A percentile compares a stretch with the other conserved stretches of the same genome.
These are phyloP conservation scores for Invenusta paracnida DNA, from an alignment of 2,888 invertebrate species.

Conservation along the genomic window DNA sequence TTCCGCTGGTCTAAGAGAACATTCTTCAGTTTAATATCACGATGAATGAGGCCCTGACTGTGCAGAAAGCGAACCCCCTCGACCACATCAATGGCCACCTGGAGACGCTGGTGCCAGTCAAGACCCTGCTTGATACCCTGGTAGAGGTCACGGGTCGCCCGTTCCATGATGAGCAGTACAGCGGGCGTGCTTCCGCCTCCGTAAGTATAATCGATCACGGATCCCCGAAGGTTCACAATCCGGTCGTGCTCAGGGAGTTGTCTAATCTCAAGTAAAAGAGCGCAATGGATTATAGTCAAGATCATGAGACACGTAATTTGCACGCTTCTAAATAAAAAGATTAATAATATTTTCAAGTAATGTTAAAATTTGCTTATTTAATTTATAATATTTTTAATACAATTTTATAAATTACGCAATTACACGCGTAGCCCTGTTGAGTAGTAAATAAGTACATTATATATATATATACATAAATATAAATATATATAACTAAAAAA, in stretches of 20 bases:
- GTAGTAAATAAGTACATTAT: too few relatives aligned
- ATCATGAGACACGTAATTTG: not conserved
- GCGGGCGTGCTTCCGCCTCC: constrained; percentile 68
- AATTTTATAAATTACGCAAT: too few relatives aligned
- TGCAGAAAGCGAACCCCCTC: constrained; percentile 82
- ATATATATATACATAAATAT: too few relatives aligned
- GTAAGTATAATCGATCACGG: constrained; percentile 74
- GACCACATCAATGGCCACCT: constrained; percentile 74
- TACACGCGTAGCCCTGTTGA: too few relatives aligned
- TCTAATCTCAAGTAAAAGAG: constrained; percentile 63
- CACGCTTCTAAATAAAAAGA: not conserved
- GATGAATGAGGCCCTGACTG: constrained; percentile 78
- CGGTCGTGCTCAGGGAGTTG: constrained; percentile 76
- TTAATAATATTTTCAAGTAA: not conserved
- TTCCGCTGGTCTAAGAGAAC: constrained; percentile 72
- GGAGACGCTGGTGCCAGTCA: constrained; percentile 60
- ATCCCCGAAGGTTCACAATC: constrained; percentile 68
- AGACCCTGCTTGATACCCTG: constrained; percentile 71
- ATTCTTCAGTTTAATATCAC: constrained; percentile 83
- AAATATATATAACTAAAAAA: too few relatives aligned
- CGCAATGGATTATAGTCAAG: not conserved
- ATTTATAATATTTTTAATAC: too few relatives aligned
- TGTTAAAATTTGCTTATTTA: not conserved
- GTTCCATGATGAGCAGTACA: constrained; percentile 74
- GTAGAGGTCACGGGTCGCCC: constrained; percentile 73